Evolutionary conservation across 1,140 invertebrate species (phyloP), one percentile per base, ranked within the genome.

Genomic region (Pseudomyrmex gracilis): DNA sequence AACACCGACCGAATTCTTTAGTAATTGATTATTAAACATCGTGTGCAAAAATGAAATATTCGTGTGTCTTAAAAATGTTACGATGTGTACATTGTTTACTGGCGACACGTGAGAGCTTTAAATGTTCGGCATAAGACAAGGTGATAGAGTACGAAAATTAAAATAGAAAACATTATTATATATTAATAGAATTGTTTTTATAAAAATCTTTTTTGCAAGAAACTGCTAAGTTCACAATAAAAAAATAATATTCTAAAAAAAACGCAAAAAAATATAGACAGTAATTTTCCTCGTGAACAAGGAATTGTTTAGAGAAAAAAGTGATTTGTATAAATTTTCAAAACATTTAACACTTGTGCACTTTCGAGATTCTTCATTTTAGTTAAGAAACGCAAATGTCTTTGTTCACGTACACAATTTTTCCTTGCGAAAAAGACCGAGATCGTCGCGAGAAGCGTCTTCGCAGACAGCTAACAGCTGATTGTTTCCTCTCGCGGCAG

Each of bases 381-480:
- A 34, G 1, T 34, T 34, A 34, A 0, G 34, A 34, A 34, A 34
- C 34, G 34, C 5, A 7, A 34, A 70, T 43, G 15, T n/a, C 51
- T 10, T 10, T 17, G 24, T 45, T 67, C n/a, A 43, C 53, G 55
- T 55, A 43, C 2, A 9, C 22, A 67, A 57, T 22, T 68, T 1
- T 24, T 10, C 15, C 12, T 20, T 49, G 51, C 61, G 47, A 13
- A 20, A 43, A 73, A 12, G 43, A 51, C 4, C 34, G 34, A 51
- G 49, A 51, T 12, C 49, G 49, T 67, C 13, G 8, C 67, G 58
- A 76, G 71, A 85, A 86, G 83, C 73, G 85, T 64, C 64, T 78
- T 61, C 78, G 71, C 68, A 66, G 82, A 85, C 51, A 85, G 82
- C 83, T 84, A 85, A 83, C 90, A 91, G 90, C 90, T 91, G 90